Evolutionary conservation across 2,888 invertebrate species (phyloP).

Genomic region (Zaprionus obscuricornis): DNA sequence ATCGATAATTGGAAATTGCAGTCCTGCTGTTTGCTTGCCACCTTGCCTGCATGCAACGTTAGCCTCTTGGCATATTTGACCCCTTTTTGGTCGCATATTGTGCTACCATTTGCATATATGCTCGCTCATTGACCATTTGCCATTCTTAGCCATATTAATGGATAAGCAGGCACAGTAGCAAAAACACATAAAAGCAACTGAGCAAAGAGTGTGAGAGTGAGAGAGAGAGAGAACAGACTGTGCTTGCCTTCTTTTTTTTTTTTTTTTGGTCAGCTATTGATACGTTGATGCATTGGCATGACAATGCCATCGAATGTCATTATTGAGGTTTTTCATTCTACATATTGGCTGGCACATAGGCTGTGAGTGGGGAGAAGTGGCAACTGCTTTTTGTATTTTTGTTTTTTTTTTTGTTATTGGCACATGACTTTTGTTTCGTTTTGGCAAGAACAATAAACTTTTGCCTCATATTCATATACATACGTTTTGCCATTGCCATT

Average conservation of each 20-base stretch:
- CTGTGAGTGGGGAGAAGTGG: no score
- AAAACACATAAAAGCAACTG: no score
- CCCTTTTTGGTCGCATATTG: slow-evolving; percentile 9
- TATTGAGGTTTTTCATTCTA: slow-evolving; percentile 28
- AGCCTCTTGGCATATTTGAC: slow-evolving; percentile 1
- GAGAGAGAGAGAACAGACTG: not conserved
- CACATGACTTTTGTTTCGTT: slow-evolving; percentile 33
- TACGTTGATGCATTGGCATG: slow-evolving; percentile 58
- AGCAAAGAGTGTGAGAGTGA: no score
- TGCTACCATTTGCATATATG: slow-evolving; percentile 58
- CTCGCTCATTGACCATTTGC: slow-evolving; percentile 35
- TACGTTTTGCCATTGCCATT: no score
- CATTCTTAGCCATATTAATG: slow-evolving; percentile 58
- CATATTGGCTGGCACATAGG: slow-evolving; percentile 3
- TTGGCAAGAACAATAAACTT: slow-evolving; percentile 49
- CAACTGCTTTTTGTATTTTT: no score
- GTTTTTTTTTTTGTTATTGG: no score
- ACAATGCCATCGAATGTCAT: slow-evolving; percentile 62
- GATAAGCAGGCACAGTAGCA: slow-evolving; percentile 27
- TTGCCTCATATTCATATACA: slow-evolving; percentile 2
- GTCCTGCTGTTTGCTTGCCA: slow-evolving; percentile 27
- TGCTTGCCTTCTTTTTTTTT: no score
- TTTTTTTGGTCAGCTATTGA: slow-evolving; percentile 27
- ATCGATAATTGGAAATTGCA: slow-evolving; percentile 72
- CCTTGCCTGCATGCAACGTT: not conserved